phyloP scores from a whole-genome alignment of 2,888 invertebrate species.

The Cryptosula pallasiana region DNA sequence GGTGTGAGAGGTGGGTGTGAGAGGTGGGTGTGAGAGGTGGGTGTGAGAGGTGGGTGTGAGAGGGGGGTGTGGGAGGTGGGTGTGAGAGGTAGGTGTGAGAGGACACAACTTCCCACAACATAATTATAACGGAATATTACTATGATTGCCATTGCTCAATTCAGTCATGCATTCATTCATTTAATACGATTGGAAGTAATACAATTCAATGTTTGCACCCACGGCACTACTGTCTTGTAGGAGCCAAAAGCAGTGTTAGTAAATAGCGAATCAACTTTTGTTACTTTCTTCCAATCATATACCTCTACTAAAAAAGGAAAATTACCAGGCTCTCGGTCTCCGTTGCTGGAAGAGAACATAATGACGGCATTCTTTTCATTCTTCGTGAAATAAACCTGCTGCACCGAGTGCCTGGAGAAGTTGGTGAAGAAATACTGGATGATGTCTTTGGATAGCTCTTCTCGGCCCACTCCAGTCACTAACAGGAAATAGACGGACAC shows the following conservation, averaged over 20 bases:
- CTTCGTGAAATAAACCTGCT: not conserved
- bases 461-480: not conserved
- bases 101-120: too few species aligned
- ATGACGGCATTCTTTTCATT: not conserved
- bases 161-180: too few species aligned
- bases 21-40: too few species aligned
- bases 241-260: not conserved
- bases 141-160: too few species aligned
- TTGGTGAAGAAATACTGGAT: not conserved
- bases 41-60: too few species aligned
- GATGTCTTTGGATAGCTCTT: not conserved
- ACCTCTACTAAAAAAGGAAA: not conserved
- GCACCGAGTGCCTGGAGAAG: not conserved
- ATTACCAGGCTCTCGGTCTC: not conserved
- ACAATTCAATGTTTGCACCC: too few species aligned
- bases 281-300: not conserved
- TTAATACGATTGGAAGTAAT: too few species aligned
- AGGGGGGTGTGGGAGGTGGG: too few species aligned
- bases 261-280: not conserved
- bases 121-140: too few species aligned
- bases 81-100: too few species aligned
- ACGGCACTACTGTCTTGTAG: too few species aligned
- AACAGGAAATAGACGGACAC: slow-evolving; percentile 9
- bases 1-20: too few species aligned
- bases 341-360: not conserved